Base-by-base conservation (phyloP, 2,113 vertebrate species). In the Brienomyrus brachyistius region DNA sequence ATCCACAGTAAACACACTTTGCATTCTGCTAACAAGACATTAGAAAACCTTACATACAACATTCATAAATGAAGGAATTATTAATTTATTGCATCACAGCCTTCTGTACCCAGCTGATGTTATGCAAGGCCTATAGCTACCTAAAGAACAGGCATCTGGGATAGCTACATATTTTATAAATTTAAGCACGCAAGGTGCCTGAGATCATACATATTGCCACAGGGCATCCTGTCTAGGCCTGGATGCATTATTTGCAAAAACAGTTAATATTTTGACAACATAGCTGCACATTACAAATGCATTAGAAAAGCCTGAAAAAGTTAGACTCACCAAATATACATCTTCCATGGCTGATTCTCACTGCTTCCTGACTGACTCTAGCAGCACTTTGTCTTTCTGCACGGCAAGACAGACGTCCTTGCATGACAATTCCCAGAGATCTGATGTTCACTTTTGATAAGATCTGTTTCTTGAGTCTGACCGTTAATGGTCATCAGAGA, bases 341-440 rank as follows among this genome's bases (percentile, higher is more conserved):
- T 66, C 56, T 84, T 88, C 31, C 15, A 62, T 59, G 35, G 23
- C 35, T 62, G 23, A 23, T 23, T 62, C 19, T 56, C 19, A 21
- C 54, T 87, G 54, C 40, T 62, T 62, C 54, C 31, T 87, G 52
- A 52, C 86, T 62, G 86, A 51, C 40, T 31, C 50, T 87, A 40
- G 11, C 35, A 51, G 23, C 21, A 56, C 5, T 56, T 56, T 56
- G 6, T 56, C 54, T 56, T 56, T 56, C 21, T 56, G 17, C 40
- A 88, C 54, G 62, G 54, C 1, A 27, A 59, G 56, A 59, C n/a
- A 56, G 3, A 45, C 1, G 40, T 43, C 86, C 54, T 88, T 66
- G 86, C 35, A 88, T 88, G 27, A 62, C 86, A 88, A 43, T 88
- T 88, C 52, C 62, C 52, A 59, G 54, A 88, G n/a, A 66, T 59